Evolutionary conservation across 2,888 invertebrate species (phyloP).

Genomic region (Amphimallon solstitiale): DNA sequence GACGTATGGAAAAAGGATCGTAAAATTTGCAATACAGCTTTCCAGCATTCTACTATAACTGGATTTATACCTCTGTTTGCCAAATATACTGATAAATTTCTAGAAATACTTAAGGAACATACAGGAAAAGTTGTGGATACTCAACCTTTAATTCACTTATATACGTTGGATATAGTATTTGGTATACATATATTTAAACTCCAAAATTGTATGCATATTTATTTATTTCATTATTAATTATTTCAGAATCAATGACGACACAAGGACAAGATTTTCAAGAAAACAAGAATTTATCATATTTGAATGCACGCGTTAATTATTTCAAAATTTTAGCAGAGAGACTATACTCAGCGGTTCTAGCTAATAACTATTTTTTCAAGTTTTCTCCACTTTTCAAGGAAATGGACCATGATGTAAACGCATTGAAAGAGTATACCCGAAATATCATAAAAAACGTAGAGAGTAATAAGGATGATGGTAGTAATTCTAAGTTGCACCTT

Average conservation of each 20-base stretch:
- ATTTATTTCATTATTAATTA: background rate
- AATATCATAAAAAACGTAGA: slow-evolving; percentile 35
- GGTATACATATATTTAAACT: background rate
- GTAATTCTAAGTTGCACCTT: slow-evolving; percentile 14
- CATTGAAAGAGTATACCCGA: slow-evolving; percentile 36
- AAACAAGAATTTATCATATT: slow-evolving; percentile 38
- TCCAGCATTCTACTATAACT: slow-evolving; percentile 14
- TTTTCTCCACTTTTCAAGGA: slow-evolving; percentile 38
- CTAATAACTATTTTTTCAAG: slow-evolving; percentile 39
- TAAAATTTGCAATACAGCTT: slow-evolving; percentile 23
- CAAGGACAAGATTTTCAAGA: slow-evolving; percentile 35
- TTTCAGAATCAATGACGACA: slow-evolving; percentile 42
- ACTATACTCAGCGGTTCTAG: slow-evolving; percentile 41
- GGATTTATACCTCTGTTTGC: slow-evolving; percentile 7
- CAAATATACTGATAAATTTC: slow-evolving; percentile 6
- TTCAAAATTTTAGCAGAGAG: slow-evolving; percentile 38
- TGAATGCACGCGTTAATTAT: slow-evolving; percentile 34
- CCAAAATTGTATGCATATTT: background rate
- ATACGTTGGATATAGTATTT: slow-evolving; percentile 20
- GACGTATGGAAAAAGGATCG: slow-evolving; percentile 13
- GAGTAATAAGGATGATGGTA: slow-evolving; percentile 16
- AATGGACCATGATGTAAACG: slow-evolving; percentile 35
- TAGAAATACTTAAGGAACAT: slow-evolving; percentile 10
- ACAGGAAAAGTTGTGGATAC: slow-evolving; percentile 20
- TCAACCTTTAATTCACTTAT: slow-evolving; percentile 1